Base-by-base conservation (phyloP, 2,797 vertebrate genomes). In the Neoniphon sammara region DNA sequence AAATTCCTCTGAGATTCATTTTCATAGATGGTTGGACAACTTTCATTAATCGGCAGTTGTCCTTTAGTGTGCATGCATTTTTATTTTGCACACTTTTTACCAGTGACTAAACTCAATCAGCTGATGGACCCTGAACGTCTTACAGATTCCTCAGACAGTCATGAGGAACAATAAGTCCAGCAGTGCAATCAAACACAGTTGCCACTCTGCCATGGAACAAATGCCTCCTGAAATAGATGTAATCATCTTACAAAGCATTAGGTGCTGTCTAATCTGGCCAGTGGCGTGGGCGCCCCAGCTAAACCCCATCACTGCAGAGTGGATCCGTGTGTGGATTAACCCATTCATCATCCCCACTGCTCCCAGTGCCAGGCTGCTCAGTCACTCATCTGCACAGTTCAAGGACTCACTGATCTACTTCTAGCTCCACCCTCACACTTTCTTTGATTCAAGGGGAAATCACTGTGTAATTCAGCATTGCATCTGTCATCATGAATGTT, bases 221-320 rank as follows among this genome's bases (percentile, higher is more conserved):
- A 94, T 93, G 88, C 84, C 84, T 91, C 94, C 92, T 93, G 93
- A 97, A 95, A 96, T 96, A 97, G 94, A 94, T 94, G 77, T 96
- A 96, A 97, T 97, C 96, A 94, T 93, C 89, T 94, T 93, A 94
- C 82, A 87, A 89, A 91, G 94, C 82, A 95, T 96, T 96, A 96
- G 91, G 89, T 94, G 91, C 91, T 94, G 93, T 91, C 85, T 95
- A 96, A 95, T 97, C 94, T 94, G 90, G 84, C 54, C 86, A 76
- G 88, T 84, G 73, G 85, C 73, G 4, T 59, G 83, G 84, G 78
- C 31, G 59, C 80, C 67, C 85, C 39, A 30, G 83, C 81, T 86
- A 91, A 91, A 89, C 70, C 83, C 85, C 79, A 77, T 91, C 83
- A 85, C 75, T 78, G 77, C 74, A 80, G 70, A 91, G 82, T 86